phyloP scores from a whole-genome alignment of 2,797 vertebrate species.

The Hylomyscus alleni region DNA sequence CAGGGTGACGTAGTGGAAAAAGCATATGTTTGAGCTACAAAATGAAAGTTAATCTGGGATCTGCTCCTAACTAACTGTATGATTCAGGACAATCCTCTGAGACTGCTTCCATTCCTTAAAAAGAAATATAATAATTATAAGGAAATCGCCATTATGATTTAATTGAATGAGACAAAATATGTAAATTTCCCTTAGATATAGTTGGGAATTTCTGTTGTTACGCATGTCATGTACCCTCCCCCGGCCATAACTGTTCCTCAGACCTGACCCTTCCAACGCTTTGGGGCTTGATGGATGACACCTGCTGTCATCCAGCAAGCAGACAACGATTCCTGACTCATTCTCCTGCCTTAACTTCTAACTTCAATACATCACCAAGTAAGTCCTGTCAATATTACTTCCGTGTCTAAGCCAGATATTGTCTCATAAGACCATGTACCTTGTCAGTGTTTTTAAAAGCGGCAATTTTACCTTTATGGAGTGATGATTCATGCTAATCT shows the following conservation, averaged over 20 bases:
- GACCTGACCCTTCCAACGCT: constrained; percentile 21
- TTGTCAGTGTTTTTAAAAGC: constrained; percentile 52
- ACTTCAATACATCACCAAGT: constrained; percentile 49
- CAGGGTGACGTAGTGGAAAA: constrained; percentile 23
- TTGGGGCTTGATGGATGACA: constrained; percentile 15
- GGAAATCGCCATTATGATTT: constrained; percentile 19
- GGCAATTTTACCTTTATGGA: constrained; percentile 56
- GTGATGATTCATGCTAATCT: constrained; percentile 59
- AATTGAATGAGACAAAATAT: constrained; percentile 57
- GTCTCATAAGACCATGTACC: constrained; percentile 44
- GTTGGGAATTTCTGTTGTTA: constrained; percentile 16
- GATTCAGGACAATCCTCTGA: constrained; percentile 55
- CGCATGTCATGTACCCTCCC: background rate
- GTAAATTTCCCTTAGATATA: constrained; percentile 13
- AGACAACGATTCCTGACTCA: constrained; percentile 62
- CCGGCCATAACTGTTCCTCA: constrained; percentile 12
- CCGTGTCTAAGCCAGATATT: constrained; percentile 5
- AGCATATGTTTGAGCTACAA: background rate
- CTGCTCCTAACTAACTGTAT: constrained; percentile 65
- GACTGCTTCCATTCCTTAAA: constrained; percentile 53
- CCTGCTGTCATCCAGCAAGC: constrained; percentile 49
- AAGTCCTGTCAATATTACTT: constrained; percentile 59
- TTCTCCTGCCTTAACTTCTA: constrained; percentile 51
- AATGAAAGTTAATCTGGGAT: constrained; percentile 67
- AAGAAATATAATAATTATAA: constrained; percentile 51